These are phyloP conservation scores for Oxytorus armatus DNA, from an alignment of 2,888 invertebrate genomes.

Conservation along the genomic window DNA sequence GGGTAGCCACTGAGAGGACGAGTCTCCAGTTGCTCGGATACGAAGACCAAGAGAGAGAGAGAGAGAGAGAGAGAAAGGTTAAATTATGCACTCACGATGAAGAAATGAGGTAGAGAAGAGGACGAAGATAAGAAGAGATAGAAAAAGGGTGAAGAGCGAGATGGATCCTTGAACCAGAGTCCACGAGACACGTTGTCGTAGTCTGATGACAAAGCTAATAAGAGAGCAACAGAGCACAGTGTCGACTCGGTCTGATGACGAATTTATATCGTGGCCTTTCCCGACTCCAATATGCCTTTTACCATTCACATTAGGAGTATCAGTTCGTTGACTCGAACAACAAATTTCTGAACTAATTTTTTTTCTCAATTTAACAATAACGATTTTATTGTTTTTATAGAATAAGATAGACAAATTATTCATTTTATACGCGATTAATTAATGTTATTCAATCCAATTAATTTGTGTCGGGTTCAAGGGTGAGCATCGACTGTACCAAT, in stretches of 20 bases:
- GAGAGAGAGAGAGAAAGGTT: slow-evolving; percentile 26
- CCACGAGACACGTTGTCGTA: slow-evolving; percentile 63
- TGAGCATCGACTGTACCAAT: background rate
- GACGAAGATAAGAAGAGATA: slow-evolving; percentile 12
- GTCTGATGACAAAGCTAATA: slow-evolving; percentile 36
- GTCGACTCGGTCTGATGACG: slow-evolving; percentile 47
- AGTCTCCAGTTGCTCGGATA: slow-evolving; percentile 20
- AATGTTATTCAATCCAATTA: no score
- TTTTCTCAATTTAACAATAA: background rate
- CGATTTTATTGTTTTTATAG: no score
- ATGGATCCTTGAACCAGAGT: slow-evolving; percentile 71
- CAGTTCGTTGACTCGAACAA: background rate
- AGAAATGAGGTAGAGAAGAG: background rate
- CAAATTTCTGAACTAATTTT: background rate
- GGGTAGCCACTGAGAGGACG: slow-evolving; percentile 5
- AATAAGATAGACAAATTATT: no score
- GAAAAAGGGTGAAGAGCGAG: slow-evolving; percentile 54
- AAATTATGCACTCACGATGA: slow-evolving; percentile 12
- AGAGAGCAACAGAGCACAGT: slow-evolving; percentile 1
- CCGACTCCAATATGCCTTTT: no score
- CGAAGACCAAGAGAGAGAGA: slow-evolving; percentile 43
- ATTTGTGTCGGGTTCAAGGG: no score
- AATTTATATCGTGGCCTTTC: slow-evolving; percentile 8
- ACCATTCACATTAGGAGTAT: background rate
- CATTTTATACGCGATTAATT: no score